phyloP scores from a whole-genome alignment of 1,140 invertebrate genomes.

The Zaprionus ornatus region DNA sequence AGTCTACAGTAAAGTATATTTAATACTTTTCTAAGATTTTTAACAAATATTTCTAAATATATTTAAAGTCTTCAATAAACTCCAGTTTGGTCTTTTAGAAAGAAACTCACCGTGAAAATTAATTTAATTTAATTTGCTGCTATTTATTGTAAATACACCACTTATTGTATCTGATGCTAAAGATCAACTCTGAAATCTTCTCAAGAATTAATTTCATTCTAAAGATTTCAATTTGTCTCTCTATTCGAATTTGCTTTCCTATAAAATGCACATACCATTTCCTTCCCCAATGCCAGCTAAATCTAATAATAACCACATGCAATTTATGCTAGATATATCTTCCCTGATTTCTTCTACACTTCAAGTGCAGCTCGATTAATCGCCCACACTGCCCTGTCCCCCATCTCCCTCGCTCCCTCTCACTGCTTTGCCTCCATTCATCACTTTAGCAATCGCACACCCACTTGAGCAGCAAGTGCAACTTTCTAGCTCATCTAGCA shows the following conservation, averaged over 20 bases:
- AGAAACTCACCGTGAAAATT: no score
- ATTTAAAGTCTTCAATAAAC: no score
- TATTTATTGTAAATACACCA: no score
- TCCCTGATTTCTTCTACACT: neutral
- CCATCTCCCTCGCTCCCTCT: neutral
- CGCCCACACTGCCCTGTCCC: neutral
- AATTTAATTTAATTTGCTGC: no score
- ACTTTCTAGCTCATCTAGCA: conserved; percentile 27
- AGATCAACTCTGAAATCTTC: neutral
- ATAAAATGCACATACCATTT: neutral
- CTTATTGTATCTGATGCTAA: no score
- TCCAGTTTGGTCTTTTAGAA: no score
- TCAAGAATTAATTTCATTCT: neutral
- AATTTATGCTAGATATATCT: neutral
- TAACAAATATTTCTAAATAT: no score
- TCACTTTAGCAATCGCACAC: conserved; percentile 14
- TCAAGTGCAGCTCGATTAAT: neutral
- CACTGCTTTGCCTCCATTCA: neutral
- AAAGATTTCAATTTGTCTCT: neutral
- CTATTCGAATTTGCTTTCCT: neutral
- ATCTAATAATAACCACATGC: neutral
- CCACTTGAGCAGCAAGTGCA: conserved; percentile 39
- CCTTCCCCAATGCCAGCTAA: neutral
- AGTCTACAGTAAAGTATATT: neutral
- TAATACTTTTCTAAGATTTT: neutral